Evolutionary conservation across 2,113 vertebrate species (phyloP).

Genomic region (Neolamprologus longior): DNA sequence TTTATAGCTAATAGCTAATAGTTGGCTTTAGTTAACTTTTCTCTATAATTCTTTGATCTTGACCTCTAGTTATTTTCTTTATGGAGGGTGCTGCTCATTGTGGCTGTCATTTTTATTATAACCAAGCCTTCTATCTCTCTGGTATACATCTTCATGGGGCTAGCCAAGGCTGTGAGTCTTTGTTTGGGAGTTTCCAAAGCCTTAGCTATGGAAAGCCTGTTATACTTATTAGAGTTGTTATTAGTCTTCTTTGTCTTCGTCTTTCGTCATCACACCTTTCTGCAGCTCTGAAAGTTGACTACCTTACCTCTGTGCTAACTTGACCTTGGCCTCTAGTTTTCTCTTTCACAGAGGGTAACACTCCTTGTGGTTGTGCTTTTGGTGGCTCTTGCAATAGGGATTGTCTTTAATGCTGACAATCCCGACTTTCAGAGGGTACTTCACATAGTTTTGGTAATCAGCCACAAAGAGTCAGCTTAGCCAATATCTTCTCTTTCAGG

Average conservation of each 20-base stretch:
- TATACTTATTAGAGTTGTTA: background rate
- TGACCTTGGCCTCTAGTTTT: background rate
- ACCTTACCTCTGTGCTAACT: background rate
- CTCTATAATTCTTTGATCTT: background rate
- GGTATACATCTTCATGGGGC: background rate
- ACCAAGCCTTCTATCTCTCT: background rate
- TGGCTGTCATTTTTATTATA: background rate
- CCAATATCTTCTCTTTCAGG: background rate
- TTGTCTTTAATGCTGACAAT: background rate
- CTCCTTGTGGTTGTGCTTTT: background rate
- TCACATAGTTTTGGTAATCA: background rate
- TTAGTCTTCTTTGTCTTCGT: background rate
- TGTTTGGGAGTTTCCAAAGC: background rate
- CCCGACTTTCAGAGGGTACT: background rate
- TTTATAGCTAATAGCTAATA: background rate
- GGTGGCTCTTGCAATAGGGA: background rate
- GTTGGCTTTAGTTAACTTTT: background rate
- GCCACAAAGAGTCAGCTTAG: background rate
- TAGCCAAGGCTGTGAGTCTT: background rate
- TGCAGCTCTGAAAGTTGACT: background rate
- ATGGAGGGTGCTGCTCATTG: background rate
- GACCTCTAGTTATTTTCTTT: background rate
- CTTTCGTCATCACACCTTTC: background rate
- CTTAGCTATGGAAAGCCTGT: background rate
- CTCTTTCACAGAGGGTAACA: background rate